A percentile compares a stretch with the other conserved stretches of the same genome.
These are phyloP conservation scores for Brachyrhaphis roseni DNA, from an alignment of 2,797 vertebrate species.

Conservation along the genomic window DNA sequence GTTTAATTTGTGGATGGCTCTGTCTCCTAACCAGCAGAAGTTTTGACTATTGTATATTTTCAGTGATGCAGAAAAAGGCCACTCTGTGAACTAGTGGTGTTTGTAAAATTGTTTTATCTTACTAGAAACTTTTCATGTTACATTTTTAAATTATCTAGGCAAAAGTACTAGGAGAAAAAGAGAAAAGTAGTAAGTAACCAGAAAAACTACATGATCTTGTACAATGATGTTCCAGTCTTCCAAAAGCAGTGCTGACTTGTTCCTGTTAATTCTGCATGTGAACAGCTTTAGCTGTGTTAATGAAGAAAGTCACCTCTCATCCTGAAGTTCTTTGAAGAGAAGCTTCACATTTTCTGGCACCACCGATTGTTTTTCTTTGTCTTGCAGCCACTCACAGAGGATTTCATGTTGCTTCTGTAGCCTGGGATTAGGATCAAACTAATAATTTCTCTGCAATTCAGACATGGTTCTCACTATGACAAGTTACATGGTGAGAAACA, in stretches of 20 bases:
- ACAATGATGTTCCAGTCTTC: not conserved
- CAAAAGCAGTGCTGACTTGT: not conserved
- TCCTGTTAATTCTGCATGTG: not conserved
- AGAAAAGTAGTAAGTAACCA: not conserved
- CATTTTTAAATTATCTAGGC: no score
- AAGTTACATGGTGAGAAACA: not conserved
- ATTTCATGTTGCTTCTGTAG: slow-evolving; percentile 80
- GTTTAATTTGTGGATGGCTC: no score
- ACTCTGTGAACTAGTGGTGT: no score
- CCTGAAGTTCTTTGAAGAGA: slow-evolving; percentile 79
- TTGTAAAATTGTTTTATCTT: no score
- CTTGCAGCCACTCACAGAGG: slow-evolving; percentile 84
- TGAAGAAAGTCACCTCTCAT: slow-evolving; percentile 81
- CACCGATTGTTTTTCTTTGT: slow-evolving; percentile 80
- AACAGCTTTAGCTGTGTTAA: not conserved
- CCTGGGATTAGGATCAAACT: slow-evolving; percentile 59
- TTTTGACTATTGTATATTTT: no score
- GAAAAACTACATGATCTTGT: not conserved
- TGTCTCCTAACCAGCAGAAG: no score
- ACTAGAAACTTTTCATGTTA: no score
- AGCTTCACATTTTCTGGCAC: slow-evolving; percentile 65
- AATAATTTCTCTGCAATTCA: not conserved
- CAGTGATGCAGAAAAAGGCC: no score
- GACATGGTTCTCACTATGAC: not conserved
- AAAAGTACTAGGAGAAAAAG: no score